phyloP scores from a whole-genome alignment of 2,888 invertebrate genomes.

The Venusia cambrica region DNA sequence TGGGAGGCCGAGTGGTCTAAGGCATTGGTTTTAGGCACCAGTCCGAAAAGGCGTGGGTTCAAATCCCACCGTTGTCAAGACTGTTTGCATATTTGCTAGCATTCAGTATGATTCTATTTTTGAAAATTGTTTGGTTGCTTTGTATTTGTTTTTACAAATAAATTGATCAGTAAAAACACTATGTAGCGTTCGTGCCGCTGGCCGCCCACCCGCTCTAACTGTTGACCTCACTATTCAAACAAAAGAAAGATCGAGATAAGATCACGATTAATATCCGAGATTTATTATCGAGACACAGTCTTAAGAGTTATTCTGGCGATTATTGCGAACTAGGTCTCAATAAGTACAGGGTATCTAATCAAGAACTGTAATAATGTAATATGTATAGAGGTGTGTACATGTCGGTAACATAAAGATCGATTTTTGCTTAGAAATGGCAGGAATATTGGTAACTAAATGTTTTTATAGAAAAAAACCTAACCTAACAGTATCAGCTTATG shows the following conservation, averaged over 20 bases:
- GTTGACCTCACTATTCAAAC: slow-evolving; percentile 12
- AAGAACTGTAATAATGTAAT: too few species aligned
- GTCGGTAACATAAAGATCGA: too few species aligned
- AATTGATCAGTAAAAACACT: slow-evolving; percentile 1
- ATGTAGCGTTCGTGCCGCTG: not conserved
- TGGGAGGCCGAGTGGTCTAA: slow-evolving; percentile 87
- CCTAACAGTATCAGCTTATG: too few species aligned
- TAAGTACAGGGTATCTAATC: too few species aligned
- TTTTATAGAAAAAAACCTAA: too few species aligned
- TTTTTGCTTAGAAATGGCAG: too few species aligned
- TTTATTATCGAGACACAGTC: too few species aligned
- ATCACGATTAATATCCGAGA: slow-evolving; percentile 4
- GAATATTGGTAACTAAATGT: too few species aligned
- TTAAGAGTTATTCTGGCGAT: too few species aligned
- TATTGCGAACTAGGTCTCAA: too few species aligned
- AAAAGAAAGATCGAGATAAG: slow-evolving; percentile 11
- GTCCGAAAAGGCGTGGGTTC: slow-evolving; percentile 87
- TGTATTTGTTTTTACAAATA: slow-evolving; percentile 1
- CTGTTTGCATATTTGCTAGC: slow-evolving; percentile 40
- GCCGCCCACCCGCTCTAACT: slow-evolving; percentile 10
- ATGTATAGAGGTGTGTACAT: too few species aligned
- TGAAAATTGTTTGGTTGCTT: not conserved
- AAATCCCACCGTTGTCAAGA: slow-evolving; percentile 84
- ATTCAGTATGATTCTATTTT: not conserved
- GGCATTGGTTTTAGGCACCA: slow-evolving; percentile 84